Conservation (phyloP, 2,113 vertebrate genomes). For the Tympanuchus pallidicinctus region DNA sequence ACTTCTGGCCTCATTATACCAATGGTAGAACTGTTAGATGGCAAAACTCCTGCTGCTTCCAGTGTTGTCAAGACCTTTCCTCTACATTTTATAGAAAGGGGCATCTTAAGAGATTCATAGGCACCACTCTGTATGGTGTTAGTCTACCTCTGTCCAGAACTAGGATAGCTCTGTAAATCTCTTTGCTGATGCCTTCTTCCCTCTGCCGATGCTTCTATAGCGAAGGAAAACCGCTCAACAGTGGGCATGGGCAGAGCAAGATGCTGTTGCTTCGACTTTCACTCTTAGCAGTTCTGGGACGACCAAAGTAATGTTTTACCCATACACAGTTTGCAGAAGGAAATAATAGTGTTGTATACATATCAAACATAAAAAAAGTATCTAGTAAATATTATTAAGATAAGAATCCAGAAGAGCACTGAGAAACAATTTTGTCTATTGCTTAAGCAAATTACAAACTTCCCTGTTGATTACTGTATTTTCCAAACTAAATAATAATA, state of each 20-base stretch:
- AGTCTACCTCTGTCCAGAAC: not conserved
- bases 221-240: not conserved
- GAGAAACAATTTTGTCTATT: not conserved
- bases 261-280: not conserved
- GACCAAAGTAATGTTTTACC: not conserved
- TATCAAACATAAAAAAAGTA: not conserved
- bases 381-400: not conserved
- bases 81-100: not conserved
- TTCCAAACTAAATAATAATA: slow-evolving; percentile 5
- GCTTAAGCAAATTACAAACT: not conserved
- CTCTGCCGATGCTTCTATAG: not conserved
- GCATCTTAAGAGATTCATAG: not conserved
- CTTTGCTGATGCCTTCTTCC: not conserved
- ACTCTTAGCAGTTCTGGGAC: not conserved
- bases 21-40: not conserved
- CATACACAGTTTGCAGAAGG: not conserved
- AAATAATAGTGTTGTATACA: not conserved
- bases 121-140: not conserved
- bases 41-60: not conserved
- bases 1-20: not conserved
- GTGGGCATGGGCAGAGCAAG: not conserved
- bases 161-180: not conserved
- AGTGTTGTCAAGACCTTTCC: not conserved
- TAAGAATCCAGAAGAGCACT: not conserved
- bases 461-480: not conserved